Evolutionary conservation across 1,140 invertebrate genomes (phyloP).

Genomic region (Pogonognathellus flavescens): DNA sequence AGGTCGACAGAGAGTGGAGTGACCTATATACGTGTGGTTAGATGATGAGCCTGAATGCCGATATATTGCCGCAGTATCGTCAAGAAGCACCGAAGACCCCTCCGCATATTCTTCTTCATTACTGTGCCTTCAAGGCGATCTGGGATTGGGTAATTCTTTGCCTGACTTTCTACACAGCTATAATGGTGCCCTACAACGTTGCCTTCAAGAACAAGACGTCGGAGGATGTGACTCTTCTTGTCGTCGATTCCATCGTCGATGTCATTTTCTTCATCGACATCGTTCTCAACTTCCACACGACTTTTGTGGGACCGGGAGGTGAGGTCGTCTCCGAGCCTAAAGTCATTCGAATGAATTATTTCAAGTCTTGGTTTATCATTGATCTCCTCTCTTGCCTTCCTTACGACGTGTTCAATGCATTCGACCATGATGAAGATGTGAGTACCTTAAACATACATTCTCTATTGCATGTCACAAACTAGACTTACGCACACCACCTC

Average conservation of each 20-base stretch:
- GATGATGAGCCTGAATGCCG: constrained; percentile 97
- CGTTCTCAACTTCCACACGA: constrained; percentile 99
- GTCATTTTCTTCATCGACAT: constrained; percentile 99
- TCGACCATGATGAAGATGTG: constrained; percentile 98
- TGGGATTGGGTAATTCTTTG: constrained; percentile 99
- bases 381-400: constrained; percentile 98
- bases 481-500: no score
- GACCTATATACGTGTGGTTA: constrained; percentile 70
- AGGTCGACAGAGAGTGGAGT: constrained; percentile 45
- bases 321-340: constrained; percentile 91
- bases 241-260: constrained; percentile 99
- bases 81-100: constrained; percentile 99
- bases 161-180: constrained; percentile 99
- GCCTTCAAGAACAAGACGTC: constrained; percentile 99
- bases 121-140: constrained; percentile 98
- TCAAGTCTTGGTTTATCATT: constrained; percentile 99
- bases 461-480: no score
- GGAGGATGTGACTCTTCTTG: constrained; percentile 96
- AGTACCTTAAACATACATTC: no score
- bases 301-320: constrained; percentile 97
- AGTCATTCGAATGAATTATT: constrained; percentile 97
- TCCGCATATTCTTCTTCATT: constrained; percentile 96
- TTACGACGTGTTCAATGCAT: constrained; percentile 99
- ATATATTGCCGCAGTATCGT: constrained; percentile 98
- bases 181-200: constrained; percentile 99